Evolutionary conservation across 2,113 vertebrate species (phyloP).

Genomic region (Upupa epops): DNA sequence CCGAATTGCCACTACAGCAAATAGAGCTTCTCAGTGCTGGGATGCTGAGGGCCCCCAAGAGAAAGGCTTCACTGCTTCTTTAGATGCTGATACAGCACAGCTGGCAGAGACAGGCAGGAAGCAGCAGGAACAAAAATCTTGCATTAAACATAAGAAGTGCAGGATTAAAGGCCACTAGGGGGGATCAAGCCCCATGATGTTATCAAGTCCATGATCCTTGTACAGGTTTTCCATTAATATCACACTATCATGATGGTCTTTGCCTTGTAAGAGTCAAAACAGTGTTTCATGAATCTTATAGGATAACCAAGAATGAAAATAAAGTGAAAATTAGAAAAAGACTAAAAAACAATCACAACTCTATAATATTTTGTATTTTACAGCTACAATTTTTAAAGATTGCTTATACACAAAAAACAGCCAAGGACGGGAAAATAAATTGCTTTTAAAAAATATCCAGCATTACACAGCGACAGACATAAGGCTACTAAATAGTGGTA

Average conservation of each 20-base stretch:
- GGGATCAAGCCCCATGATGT: not conserved
- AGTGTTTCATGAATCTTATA: not conserved
- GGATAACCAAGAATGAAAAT: not conserved
- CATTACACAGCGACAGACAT: not conserved
- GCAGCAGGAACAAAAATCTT: not conserved
- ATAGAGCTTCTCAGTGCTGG: not conserved
- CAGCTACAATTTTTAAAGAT: not conserved
- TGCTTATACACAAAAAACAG: not conserved
- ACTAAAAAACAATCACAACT: not conserved
- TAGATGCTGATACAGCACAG: constrained; percentile 17
- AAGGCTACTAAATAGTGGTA: not conserved
- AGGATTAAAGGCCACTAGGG: not conserved
- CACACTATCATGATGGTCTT: not conserved
- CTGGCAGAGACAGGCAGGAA: not conserved
- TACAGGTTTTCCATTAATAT: not conserved
- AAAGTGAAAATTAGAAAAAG: not conserved
- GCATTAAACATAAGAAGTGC: not conserved
- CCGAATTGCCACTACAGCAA: not conserved
- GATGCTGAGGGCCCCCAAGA: not conserved
- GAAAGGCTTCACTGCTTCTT: not conserved
- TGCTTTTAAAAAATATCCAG: not conserved
- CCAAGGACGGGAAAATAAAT: not conserved
- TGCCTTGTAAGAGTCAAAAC: not conserved
- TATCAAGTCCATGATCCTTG: not conserved
- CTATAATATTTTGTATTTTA: not conserved